Evolutionary conservation across 2,113 vertebrate species (phyloP).

Genomic region (Percina caprodes): DNA sequence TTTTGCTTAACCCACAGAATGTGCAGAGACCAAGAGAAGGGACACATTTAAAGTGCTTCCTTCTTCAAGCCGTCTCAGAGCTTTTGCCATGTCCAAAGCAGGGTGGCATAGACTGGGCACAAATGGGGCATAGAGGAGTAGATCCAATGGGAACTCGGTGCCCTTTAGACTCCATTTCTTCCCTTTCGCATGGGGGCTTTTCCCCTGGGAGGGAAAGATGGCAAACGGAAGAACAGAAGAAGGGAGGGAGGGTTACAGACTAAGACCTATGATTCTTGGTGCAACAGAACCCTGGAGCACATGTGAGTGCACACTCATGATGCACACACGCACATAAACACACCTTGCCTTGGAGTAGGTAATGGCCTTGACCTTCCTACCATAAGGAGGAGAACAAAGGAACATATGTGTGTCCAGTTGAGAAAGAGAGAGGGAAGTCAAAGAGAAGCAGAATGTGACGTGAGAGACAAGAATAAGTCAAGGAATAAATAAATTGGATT

Average conservation of each 20-base stretch:
- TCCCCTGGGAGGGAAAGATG: conserved; percentile 61
- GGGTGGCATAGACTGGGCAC: conserved; percentile 71
- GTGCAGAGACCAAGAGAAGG: conserved; percentile 45
- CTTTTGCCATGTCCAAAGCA: conserved; percentile 25
- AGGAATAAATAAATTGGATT: neutral
- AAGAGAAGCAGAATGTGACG: conserved; percentile 1
- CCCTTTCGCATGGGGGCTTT: conserved; percentile 74
- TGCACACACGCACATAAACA: conserved; percentile 23
- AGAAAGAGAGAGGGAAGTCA: neutral
- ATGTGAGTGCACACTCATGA: conserved; percentile 15
- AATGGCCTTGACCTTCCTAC: conserved; percentile 22
- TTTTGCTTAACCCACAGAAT: conserved; percentile 63
- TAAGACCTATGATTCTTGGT: conserved; percentile 51
- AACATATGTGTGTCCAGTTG: conserved; percentile 11
- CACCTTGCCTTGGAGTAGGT: conserved; percentile 29
- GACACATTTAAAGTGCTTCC: conserved; percentile 13
- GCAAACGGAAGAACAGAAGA: conserved; percentile 59
- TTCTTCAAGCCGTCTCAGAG: conserved; percentile 28
- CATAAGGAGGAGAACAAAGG: conserved; percentile 1
- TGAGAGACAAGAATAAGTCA: neutral
- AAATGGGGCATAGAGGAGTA: conserved; percentile 67
- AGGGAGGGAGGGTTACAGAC: conserved; percentile 45
- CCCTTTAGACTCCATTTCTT: conserved; percentile 80
- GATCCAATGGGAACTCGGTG: conserved; percentile 81
- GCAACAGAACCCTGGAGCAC: conserved; percentile 20